Evolutionary conservation across 2,888 invertebrate genomes (phyloP).

Genomic region (Pandemis corylana): DNA sequence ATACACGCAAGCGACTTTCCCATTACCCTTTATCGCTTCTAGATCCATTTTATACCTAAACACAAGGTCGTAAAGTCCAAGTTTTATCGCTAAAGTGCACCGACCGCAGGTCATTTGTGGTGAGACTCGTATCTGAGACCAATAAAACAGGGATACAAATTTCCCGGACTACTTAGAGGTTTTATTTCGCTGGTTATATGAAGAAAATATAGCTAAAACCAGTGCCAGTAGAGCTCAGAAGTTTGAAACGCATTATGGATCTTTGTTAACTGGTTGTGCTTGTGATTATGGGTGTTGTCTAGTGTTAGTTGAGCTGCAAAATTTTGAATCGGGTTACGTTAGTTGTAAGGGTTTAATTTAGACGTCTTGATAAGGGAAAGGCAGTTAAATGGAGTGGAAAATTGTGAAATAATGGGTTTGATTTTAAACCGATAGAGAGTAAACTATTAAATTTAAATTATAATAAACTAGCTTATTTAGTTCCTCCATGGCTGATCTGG

Average conservation of each 20-base stretch:
- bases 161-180: conserved; percentile 49
- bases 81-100: conserved; percentile 45
- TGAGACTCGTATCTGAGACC: conserved; percentile 52
- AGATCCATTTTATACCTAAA: conserved; percentile 32
- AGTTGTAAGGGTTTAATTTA: conserved; percentile 1
- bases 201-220: background rate
- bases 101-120: conserved; percentile 49
- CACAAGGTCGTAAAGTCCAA: conserved; percentile 43
- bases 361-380: background rate
- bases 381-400: background rate
- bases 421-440: background rate
- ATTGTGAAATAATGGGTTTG: background rate
- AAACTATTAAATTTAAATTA: background rate
- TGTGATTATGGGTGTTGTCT: background rate
- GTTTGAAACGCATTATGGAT: background rate
- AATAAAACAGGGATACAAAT: conserved; percentile 59
- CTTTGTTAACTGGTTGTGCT: background rate
- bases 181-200: conserved; percentile 10
- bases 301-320: conserved; percentile 1
- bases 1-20: conserved; percentile 20
- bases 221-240: conserved; percentile 7
- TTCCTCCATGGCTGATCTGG: no score
- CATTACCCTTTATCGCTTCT: conserved; percentile 26
- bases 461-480: no score
- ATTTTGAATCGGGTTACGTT: conserved; percentile 17